Evolutionary conservation across 92 coral and sea anemone species (phyloP).

Genomic region (Umimayanthus kanabou): DNA sequence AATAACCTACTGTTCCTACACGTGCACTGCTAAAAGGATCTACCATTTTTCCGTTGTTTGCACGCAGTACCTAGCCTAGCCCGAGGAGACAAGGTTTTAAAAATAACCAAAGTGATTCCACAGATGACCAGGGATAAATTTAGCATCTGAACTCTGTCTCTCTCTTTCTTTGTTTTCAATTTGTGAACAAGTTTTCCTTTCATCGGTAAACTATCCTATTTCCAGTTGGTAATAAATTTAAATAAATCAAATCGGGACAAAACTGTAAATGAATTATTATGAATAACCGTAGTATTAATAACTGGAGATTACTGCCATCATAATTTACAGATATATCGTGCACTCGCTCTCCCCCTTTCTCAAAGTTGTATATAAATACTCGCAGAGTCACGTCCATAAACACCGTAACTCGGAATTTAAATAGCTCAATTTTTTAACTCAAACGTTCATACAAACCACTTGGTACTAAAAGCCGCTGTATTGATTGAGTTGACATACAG

Average conservation of each 20-base stretch:
- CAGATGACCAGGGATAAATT: background rate
- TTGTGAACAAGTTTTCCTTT: background rate
- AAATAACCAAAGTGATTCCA: background rate
- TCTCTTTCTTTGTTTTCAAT: background rate
- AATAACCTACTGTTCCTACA: background rate
- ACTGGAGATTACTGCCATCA: background rate
- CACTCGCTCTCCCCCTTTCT: background rate
- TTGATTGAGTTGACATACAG: background rate
- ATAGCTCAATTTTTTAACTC: too few species aligned
- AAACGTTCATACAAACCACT: background rate
- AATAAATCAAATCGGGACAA: background rate
- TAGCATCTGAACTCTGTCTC: constrained; percentile 8
- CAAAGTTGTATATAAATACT: background rate
- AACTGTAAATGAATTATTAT: background rate
- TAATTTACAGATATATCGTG: background rate
- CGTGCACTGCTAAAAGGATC: constrained; percentile 22
- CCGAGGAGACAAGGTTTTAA: background rate
- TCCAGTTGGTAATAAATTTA: background rate
- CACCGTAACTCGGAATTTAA: background rate
- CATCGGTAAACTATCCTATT: constrained; percentile 1
- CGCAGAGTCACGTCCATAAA: background rate
- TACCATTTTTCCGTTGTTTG: background rate
- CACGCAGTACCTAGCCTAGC: constrained; percentile 27
- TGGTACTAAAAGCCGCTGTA: too few species aligned
- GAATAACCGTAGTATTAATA: too few species aligned